A percentile compares a stretch with the other conserved stretches of the same genome.
phyloP scores from a whole-genome alignment of 1,140 invertebrate species.

The Orius insidiosus region DNA sequence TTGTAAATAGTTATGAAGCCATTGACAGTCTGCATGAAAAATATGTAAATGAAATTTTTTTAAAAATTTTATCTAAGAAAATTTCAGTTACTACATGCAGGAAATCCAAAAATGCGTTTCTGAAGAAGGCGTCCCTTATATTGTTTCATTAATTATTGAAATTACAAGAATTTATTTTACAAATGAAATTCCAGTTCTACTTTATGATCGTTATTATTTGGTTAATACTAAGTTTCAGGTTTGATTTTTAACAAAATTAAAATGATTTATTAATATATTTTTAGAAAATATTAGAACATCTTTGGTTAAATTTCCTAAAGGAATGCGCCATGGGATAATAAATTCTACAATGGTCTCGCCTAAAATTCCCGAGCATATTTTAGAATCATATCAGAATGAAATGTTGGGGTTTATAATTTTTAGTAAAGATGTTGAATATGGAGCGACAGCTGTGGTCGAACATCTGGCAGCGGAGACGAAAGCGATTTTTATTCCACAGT shows the following conservation, averaged over 20 bases:
- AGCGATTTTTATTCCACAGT: conserved; percentile 41
- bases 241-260: background rate
- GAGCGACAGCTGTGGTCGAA: conserved; percentile 1
- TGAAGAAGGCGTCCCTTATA: background rate
- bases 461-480: conserved; percentile 21
- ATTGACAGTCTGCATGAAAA: too few relatives aligned
- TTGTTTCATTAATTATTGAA: background rate
- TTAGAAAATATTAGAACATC: background rate
- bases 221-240: conserved; percentile 1
- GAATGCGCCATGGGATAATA: conserved; percentile 1
- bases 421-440: conserved; percentile 5
- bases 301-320: background rate
- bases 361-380: background rate
- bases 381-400: conserved; percentile 3
- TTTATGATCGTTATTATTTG: conserved; percentile 7
- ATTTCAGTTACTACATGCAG: too few relatives aligned
- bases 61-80: too few relatives aligned
- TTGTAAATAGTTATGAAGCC: too few relatives aligned
- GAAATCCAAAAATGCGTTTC: background rate
- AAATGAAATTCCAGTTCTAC: background rate
- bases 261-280: background rate
- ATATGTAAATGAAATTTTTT: too few relatives aligned
- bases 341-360: conserved; percentile 4
- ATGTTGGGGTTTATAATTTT: background rate
- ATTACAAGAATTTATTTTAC: conserved; percentile 6